Conservation (phyloP, 2,797 vertebrate species). For the Streptopelia turtur region DNA sequence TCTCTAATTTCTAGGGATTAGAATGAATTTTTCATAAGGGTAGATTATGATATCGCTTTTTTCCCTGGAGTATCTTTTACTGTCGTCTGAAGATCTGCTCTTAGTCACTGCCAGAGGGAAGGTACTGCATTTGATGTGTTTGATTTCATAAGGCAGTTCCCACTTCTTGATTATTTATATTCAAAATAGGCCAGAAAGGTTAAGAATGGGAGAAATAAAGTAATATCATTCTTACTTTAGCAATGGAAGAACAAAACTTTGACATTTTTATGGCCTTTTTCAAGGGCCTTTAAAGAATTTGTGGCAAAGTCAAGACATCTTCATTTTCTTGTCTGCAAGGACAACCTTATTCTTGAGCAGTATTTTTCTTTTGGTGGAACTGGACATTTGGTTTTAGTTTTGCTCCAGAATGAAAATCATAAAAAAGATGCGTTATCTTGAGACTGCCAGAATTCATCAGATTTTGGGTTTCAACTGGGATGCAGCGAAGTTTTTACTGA, state of each 20-base stretch:
- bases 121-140: slow-evolving; percentile 17
- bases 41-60: not conserved
- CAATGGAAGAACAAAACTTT: not conserved
- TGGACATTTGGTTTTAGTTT: not conserved
- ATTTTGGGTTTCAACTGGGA: not conserved
- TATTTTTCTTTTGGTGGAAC: not conserved
- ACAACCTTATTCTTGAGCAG: not conserved
- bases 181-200: slow-evolving; percentile 18
- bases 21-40: slow-evolving; percentile 2
- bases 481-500: not conserved
- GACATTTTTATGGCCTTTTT: not conserved
- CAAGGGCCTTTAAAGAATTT: not conserved
- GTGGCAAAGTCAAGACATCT: not conserved
- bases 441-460: not conserved
- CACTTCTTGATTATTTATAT: not conserved
- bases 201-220: slow-evolving; percentile 24
- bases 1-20: slow-evolving; percentile 58
- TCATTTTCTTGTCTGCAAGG: not conserved
- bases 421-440: not conserved
- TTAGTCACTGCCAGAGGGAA: slow-evolving; percentile 50
- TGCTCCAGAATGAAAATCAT: not conserved
- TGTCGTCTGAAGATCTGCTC: slow-evolving; percentile 14
- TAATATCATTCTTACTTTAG: not conserved
- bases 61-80: slow-evolving; percentile 15
- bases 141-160: not conserved